Percentiles rank a stretch among this genome's conserved stretches.
Conservation (phyloP, 1,140 invertebrate species). For the Sweltsa coloradensis region DNA sequence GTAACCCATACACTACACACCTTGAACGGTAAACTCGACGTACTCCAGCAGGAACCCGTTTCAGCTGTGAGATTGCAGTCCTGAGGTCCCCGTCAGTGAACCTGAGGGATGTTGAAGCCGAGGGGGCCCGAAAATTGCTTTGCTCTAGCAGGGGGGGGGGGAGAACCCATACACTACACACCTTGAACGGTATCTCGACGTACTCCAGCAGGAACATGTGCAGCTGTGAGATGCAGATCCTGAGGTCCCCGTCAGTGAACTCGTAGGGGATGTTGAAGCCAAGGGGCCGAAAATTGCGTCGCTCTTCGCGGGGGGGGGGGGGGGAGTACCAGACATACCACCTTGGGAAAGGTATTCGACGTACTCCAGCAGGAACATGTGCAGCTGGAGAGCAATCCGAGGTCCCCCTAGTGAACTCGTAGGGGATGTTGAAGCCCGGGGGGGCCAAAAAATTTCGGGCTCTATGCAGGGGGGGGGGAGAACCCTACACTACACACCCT, state of each 20-base stretch:
- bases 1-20: too few relatives aligned
- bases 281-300: slow-evolving; percentile 56
- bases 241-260: slow-evolving; percentile 61
- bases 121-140: slow-evolving; percentile 56
- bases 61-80: slow-evolving; percentile 54
- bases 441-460: too few relatives aligned
- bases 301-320: too few relatives aligned
- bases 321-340: slow-evolving; percentile 44
- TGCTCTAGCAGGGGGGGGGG: too few relatives aligned
- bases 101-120: slow-evolving; percentile 64
- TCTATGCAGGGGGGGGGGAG: too few relatives aligned
- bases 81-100: slow-evolving; percentile 62
- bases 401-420: slow-evolving; percentile 66
- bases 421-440: slow-evolving; percentile 61
- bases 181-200: slow-evolving; percentile 45
- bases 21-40: slow-evolving; percentile 45
- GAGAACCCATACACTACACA: too few relatives aligned
- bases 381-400: slow-evolving; percentile 55
- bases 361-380: slow-evolving; percentile 54
- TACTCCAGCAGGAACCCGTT: slow-evolving; percentile 54
- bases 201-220: slow-evolving; percentile 54
- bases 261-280: slow-evolving; percentile 68
- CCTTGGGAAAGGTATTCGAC: slow-evolving; percentile 61
- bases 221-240: slow-evolving; percentile 54
- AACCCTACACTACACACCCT: too few relatives aligned